A percentile compares a stretch with the other conserved stretches of the same genome.
These are phyloP conservation scores for Sphaerodactylus townsendi DNA, from an alignment of 2,113 vertebrate species.

Conservation along the genomic window DNA sequence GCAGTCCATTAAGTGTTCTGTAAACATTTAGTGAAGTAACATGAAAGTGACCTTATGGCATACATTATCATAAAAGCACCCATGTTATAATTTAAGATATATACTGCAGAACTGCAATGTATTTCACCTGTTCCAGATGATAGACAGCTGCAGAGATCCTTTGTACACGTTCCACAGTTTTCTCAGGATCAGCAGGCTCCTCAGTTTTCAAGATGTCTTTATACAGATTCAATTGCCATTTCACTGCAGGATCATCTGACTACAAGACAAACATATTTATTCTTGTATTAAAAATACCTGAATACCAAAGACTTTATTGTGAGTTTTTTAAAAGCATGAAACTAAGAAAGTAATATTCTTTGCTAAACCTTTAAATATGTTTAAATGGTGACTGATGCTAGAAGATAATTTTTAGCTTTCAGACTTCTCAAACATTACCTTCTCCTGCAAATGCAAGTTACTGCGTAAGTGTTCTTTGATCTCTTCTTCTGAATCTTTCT, in stretches of 20 bases:
- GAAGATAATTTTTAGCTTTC: neutral
- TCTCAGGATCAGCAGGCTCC: constrained; percentile 85
- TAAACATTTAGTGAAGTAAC: neutral
- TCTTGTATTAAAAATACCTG: neutral
- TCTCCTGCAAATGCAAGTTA: constrained; percentile 94
- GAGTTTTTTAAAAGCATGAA: neutral
- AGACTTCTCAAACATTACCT: constrained; percentile 74
- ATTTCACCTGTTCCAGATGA: constrained; percentile 87
- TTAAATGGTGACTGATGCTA: neutral
- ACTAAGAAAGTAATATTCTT: neutral
- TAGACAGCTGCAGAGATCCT: constrained; percentile 96
- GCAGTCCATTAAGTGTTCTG: neutral
- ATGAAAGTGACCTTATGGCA: neutral
- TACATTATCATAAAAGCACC: neutral
- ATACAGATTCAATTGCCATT: constrained; percentile 97
- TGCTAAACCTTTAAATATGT: neutral
- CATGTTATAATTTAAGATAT: neutral
- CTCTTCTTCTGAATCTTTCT: constrained; percentile 97
- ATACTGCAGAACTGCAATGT: neutral
- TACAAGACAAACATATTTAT: constrained; percentile 59
- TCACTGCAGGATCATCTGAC: constrained; percentile 96
- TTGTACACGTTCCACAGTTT: constrained; percentile 90
- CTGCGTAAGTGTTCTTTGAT: constrained; percentile 92
- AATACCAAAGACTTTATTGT: neutral
- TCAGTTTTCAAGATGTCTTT: constrained; percentile 89